Percentiles rank a stretch among this genome's conserved stretches.
These are phyloP conservation scores for Aphrophora alni DNA, from an alignment of 2,888 invertebrate genomes.

Conservation along the genomic window DNA sequence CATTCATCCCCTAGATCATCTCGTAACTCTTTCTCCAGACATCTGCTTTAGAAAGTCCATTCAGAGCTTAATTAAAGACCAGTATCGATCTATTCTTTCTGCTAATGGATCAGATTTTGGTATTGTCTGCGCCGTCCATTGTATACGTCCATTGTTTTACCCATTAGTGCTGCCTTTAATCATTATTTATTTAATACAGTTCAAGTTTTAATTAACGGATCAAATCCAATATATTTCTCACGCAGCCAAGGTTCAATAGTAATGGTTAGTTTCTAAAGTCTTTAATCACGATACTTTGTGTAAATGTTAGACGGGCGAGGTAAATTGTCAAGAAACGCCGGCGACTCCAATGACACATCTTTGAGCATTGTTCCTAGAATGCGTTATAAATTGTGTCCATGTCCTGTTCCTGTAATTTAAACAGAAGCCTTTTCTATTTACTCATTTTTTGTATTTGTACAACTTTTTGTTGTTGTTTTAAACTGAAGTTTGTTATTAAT, in stretches of 20 bases:
- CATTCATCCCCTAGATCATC: neutral
- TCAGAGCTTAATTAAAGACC: neutral
- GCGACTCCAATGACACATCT: neutral
- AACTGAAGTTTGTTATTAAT: no score
- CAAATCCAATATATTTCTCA: neutral
- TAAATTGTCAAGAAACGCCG: no score
- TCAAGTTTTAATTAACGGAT: neutral
- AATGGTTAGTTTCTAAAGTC: neutral
- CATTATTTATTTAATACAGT: slow-evolving; percentile 2
- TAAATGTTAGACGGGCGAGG: no score
- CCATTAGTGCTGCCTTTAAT: neutral
- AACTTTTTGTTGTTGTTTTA: no score
- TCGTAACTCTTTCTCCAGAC: neutral
- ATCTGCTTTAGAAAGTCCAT: neutral
- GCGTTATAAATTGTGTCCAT: neutral
- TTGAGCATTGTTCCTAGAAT: neutral
- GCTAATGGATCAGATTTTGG: slow-evolving; percentile 9
- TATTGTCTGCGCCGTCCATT: neutral
- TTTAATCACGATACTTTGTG: neutral
- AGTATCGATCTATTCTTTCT: neutral
- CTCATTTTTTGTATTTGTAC: no score
- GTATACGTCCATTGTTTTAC: neutral
- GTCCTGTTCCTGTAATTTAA: no score
- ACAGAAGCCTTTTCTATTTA: no score
- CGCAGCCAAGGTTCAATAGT: neutral